Percentiles rank a stretch among this genome's conserved stretches.
Evolutionary conservation across 35 echinoderm and acorn worm genomes (phyloP).

Genomic region (Lytechinus pictus): DNA sequence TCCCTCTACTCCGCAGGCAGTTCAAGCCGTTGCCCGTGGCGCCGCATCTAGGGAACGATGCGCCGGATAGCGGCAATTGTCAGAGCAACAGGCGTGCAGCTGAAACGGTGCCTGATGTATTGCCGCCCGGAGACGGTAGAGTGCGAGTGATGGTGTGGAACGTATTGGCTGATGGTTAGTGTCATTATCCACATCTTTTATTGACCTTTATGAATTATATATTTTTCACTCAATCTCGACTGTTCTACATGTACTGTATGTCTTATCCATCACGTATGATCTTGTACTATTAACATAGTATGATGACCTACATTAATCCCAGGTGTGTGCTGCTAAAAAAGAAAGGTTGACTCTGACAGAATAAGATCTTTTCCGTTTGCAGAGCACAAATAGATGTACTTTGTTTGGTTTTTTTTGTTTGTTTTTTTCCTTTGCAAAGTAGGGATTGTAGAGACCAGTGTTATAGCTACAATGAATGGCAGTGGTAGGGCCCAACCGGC

Average conservation of each 20-base stretch:
- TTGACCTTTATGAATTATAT: neutral
- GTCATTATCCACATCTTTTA: neutral
- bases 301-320: neutral
- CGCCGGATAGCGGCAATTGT: neutral
- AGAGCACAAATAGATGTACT: too few relatives aligned
- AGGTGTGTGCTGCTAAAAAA: too few relatives aligned
- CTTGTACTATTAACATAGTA: too few relatives aligned
- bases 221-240: too few relatives aligned
- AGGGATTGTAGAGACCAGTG: too few relatives aligned
- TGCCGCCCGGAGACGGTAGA: neutral
- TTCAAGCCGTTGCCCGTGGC: constrained; percentile 29
- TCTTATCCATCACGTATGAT: neutral
- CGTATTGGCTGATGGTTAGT: constrained; percentile 78
- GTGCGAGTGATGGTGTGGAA: constrained; percentile 76
- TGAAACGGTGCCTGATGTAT: neutral
- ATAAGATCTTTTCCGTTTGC: too few relatives aligned
- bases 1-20: constrained; percentile 33
- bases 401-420: too few relatives aligned
- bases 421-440: too few relatives aligned
- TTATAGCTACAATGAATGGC: too few relatives aligned
- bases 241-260: too few relatives aligned
- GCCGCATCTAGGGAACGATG: neutral
- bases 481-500: too few relatives aligned
- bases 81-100: neutral
- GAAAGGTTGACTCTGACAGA: too few relatives aligned